Conservation (phyloP, 2,113 vertebrate species). For the Pachycephala philippinensis region DNA sequence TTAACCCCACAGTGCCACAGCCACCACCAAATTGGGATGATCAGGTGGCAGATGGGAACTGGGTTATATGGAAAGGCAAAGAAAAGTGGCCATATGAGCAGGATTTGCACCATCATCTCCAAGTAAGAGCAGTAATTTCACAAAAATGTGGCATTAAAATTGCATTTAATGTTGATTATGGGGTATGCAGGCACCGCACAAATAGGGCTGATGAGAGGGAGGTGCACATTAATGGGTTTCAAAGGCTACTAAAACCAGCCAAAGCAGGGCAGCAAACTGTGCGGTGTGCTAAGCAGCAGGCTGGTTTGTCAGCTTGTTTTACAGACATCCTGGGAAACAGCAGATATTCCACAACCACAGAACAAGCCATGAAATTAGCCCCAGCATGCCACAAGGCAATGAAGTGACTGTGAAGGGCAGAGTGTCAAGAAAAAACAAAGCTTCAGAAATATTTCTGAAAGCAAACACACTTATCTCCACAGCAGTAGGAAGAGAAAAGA, state of each 20-base stretch:
- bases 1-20: neutral
- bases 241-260: neutral
- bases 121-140: neutral
- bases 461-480: neutral
- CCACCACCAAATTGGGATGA: neutral
- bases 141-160: neutral
- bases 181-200: neutral
- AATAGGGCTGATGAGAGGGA: neutral
- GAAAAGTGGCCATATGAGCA: fast-evolving
- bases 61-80: neutral
- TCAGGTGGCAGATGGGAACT: neutral
- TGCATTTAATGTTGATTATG: neutral
- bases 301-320: neutral
- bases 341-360: neutral
- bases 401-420: neutral
- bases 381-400: neutral
- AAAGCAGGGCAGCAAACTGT: neutral
- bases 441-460: neutral
- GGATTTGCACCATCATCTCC: neutral
- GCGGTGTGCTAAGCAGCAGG: neutral
- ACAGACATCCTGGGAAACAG: neutral
- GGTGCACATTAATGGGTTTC: neutral
- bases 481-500: neutral
- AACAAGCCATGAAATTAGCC: neutral
- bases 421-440: neutral